Evolutionary conservation across 2,113 vertebrate species (phyloP).

Genomic region (Struthidea cinerea): DNA sequence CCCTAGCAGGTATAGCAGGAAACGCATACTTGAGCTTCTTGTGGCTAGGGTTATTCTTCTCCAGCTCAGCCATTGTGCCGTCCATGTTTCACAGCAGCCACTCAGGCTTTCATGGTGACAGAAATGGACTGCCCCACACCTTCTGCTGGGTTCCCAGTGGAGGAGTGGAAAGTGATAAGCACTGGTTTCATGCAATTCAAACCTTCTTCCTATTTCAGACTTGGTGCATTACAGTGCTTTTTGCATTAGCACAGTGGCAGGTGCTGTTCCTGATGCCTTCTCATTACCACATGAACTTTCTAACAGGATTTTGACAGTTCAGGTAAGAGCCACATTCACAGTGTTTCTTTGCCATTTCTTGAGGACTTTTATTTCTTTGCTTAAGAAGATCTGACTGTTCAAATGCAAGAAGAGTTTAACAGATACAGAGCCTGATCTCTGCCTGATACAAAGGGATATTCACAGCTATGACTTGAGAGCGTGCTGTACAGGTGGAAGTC

Average conservation of each 20-base stretch:
- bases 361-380: neutral
- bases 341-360: neutral
- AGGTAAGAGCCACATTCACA: neutral
- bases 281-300: neutral
- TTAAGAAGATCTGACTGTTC: neutral
- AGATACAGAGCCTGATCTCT: neutral
- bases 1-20: neutral
- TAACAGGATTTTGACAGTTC: neutral
- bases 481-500: neutral
- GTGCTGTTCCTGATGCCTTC: neutral
- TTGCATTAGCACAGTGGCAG: neutral
- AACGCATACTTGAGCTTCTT: neutral
- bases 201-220: neutral
- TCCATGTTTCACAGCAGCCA: neutral
- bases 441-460: neutral
- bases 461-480: neutral
- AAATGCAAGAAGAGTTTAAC: neutral
- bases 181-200: neutral
- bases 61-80: neutral
- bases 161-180: neutral
- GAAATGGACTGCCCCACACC: neutral
- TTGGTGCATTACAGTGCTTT: neutral
- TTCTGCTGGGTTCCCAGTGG: neutral
- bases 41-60: neutral
- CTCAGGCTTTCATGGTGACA: neutral